A percentile compares a stretch with the other conserved stretches of the same genome.
Evolutionary conservation across 1,140 invertebrate genomes (phyloP).

Genomic region (Drosophila ercepeae): DNA sequence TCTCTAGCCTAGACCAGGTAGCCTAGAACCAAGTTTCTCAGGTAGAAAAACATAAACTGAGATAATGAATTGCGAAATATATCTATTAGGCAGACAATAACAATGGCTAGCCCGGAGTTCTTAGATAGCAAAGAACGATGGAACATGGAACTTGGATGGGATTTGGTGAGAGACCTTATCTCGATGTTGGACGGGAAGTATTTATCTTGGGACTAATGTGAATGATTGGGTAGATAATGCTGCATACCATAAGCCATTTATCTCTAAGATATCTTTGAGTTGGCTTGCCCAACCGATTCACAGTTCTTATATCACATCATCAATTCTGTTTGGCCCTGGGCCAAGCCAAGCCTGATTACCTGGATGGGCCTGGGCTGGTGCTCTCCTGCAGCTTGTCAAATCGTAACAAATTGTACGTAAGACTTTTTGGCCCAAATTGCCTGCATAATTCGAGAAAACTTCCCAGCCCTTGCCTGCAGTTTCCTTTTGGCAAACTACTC

Average conservation of each 20-base stretch:
- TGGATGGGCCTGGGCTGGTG: background rate
- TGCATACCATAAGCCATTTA: background rate
- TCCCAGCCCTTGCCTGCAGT: conserved; percentile 51
- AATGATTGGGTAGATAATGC: conserved; percentile 18
- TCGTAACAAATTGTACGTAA: conserved; percentile 62
- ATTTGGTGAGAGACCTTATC: conserved; percentile 35
- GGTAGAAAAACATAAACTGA: conserved; percentile 48
- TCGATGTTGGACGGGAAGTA: conserved; percentile 14
- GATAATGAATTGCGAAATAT: conserved; percentile 71
- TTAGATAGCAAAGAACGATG: conserved; percentile 31
- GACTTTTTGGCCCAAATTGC: conserved; percentile 60
- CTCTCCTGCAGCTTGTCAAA: conserved; percentile 16
- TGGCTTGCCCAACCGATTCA: background rate
- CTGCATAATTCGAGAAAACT: conserved; percentile 64
- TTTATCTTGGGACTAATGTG: conserved; percentile 1
- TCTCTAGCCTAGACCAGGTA: conserved; percentile 33
- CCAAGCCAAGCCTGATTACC: conserved; percentile 49
- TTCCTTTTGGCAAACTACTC: conserved; percentile 42
- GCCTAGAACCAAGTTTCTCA: conserved; percentile 17
- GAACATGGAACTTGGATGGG: conserved; percentile 26
- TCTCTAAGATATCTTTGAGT: background rate
- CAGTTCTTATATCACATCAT: conserved; percentile 45
- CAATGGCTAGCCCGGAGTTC: conserved; percentile 21
- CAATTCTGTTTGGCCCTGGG: conserved; percentile 45
- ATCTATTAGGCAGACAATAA: conserved; percentile 35